A percentile compares a stretch with the other conserved stretches of the same genome.
phyloP scores from a whole-genome alignment of 2,888 invertebrate genomes.

The Poecilobothrus nobilitatus region DNA sequence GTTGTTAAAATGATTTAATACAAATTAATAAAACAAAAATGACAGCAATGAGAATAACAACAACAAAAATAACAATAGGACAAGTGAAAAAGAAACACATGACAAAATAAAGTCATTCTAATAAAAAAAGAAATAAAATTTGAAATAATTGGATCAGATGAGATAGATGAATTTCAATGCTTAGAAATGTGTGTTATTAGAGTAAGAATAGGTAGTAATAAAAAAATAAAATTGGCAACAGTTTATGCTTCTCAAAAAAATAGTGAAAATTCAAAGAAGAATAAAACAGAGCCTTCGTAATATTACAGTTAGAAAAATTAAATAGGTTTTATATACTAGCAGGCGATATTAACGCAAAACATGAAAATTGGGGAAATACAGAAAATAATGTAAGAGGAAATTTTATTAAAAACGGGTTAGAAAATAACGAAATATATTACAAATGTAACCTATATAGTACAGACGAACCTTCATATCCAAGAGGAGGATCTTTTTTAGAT shows the following conservation, averaged over 20 bases:
- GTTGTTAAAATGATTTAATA: too few species aligned
- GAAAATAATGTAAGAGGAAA: not conserved
- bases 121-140: too few species aligned
- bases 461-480: not conserved
- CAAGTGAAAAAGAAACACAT: too few species aligned
- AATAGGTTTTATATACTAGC: not conserved
- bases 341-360: constrained; percentile 4
- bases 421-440: not conserved
- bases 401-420: not conserved
- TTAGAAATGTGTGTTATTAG: too few species aligned
- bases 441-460: not conserved
- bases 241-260: not conserved
- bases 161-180: too few species aligned
- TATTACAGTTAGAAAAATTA: not conserved
- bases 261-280: not conserved
- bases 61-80: too few species aligned
- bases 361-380: not conserved
- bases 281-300: not conserved
- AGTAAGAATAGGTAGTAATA: too few species aligned
- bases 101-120: too few species aligned
- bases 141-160: too few species aligned
- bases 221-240: too few species aligned
- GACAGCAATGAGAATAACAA: too few species aligned
- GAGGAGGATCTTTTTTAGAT: not conserved
- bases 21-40: too few species aligned